Evolutionary conservation across 2,113 vertebrate genomes (phyloP).

Genomic region (Lagopus muta): DNA sequence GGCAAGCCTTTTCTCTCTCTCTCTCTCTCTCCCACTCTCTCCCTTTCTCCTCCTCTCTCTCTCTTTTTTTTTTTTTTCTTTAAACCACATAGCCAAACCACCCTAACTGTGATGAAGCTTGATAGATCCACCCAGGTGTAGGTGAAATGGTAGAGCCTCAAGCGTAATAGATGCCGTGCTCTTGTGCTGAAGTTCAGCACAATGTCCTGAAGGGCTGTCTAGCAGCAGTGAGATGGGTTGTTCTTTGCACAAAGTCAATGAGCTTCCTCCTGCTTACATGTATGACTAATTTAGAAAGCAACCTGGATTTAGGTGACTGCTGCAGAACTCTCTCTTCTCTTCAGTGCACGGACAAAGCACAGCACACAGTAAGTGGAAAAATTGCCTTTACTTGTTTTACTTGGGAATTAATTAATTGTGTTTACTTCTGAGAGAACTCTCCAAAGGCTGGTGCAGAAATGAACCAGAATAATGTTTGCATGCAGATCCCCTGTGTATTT

Average conservation of each 20-base stretch:
- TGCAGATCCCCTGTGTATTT: slow-evolving; percentile 57
- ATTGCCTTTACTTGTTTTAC: slow-evolving; percentile 64
- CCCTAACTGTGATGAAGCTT: slow-evolving; percentile 80
- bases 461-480: slow-evolving; percentile 64
- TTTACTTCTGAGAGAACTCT: slow-evolving; percentile 76
- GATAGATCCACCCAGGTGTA: slow-evolving; percentile 85
- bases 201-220: slow-evolving; percentile 69
- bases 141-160: slow-evolving; percentile 79
- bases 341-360: slow-evolving; percentile 69
- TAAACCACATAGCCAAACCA: slow-evolving; percentile 71
- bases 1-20: slow-evolving; percentile 61
- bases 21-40: slow-evolving; percentile 4
- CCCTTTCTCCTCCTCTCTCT: neutral
- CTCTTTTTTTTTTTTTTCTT: slow-evolving; percentile 29
- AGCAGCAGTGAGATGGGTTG: slow-evolving; percentile 62
- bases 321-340: slow-evolving; percentile 39
- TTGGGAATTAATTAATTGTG: slow-evolving; percentile 75
- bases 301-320: slow-evolving; percentile 76
- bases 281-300: slow-evolving; percentile 69
- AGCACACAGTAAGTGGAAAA: slow-evolving; percentile 76
- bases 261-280: slow-evolving; percentile 45
- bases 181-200: slow-evolving; percentile 73
- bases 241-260: slow-evolving; percentile 70
- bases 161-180: slow-evolving; percentile 74
- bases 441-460: slow-evolving; percentile 67